Evolutionary conservation across 2,797 vertebrate genomes (phyloP), one percentile per base, ranked within the genome.

Genomic region (Pangasius mekongensis): DNA sequence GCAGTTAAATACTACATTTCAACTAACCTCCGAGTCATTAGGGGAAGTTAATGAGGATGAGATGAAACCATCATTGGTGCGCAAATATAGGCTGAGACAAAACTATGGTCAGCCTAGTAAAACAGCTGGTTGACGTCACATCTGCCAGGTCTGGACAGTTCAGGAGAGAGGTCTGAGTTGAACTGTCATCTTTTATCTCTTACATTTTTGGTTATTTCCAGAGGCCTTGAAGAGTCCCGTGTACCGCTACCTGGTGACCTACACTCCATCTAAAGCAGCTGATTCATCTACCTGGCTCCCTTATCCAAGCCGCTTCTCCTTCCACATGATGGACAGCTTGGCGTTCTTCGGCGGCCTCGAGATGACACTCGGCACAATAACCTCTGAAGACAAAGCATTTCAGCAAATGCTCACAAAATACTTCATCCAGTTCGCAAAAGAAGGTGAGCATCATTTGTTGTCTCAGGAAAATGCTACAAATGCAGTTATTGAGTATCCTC

Each of bases 241-340:
- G 87, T 97, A 97, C 83, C 96, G 95, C 5, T 97, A 97, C 78
- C 58, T 97, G 87, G 95, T 96, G 91, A 96, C 92, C 0, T 90
- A 97, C 92, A 96, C 93, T 0, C 95, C 95, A 3, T 96, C 95
- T 0, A 89, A 89, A 24, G 91, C 93, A 0, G 80, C 89, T 8
- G 88, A 88, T 86, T 0, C 16, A 0, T 82, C 91, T 27, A 36
- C 14, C 1, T 80, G 89, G 81, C 56, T 94, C 74, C 13, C 88
- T 0, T 96, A 93, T 88, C 87, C 93, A 13, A 93, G 94, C 89
- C 94, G 94, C 83, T 96, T 96, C 92, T 91, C 96, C 90, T 96
- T 95, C 92, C 95, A 96, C 90, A 33, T 85, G 0, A 91, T 96
- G 88, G 96, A 97, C 86, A 60, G 22, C 0, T 0, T 95, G 43